Evolutionary conservation across 2,797 vertebrate species (phyloP), one percentile per base, ranked within the genome.

Genomic region (Vipera ursinii): DNA sequence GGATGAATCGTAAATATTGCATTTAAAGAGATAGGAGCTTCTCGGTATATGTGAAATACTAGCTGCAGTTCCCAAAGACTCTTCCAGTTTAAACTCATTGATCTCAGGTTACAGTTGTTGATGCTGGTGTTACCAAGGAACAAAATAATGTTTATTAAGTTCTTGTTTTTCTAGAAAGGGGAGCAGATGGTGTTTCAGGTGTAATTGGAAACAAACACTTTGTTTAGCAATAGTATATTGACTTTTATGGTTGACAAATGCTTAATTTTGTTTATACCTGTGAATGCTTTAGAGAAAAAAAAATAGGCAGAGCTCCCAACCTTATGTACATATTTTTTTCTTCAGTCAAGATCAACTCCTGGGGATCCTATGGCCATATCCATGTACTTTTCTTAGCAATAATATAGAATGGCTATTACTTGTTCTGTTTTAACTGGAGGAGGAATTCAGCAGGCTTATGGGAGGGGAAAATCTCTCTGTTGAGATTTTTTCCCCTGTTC

Each of bases 401-500:
- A 12, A 82, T 82, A 44, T 48, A 73, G 51, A 14, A 60, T 20
- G 48, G 56, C 59, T 92, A 3, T 51, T n/a, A 44, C 56, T 87
- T 87, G 55, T 51, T 87, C 69, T 57, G 5, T 38, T 56, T 59
- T 51, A 28, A 90, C 6, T 86, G 2, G 0, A 17, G 1, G 91
- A 0, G 82, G n/a, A 38, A 57, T 94, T 38, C 86, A 88, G 8
- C 6, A 6, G 9, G 5, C 85, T 92, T 90, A 87, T 82, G 63
- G n/a, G 10, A 3, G 4, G 26, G 14, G 13, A 60, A 20, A 60
- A 12, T 48, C 3, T 82, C 13, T 2, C 0, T 91, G 89, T 93
- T 57, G 93, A 86, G 9, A 55, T 48, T 53, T 86, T 89, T 20
- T 0, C 63, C 15, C 0, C 91, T 92, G 94, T 91, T 95, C 86